A percentile compares a stretch with the other conserved stretches of the same genome.
Conservation (phyloP, 64 coral and sea anemone genomes). For the Stylophora pistillata region DNA sequence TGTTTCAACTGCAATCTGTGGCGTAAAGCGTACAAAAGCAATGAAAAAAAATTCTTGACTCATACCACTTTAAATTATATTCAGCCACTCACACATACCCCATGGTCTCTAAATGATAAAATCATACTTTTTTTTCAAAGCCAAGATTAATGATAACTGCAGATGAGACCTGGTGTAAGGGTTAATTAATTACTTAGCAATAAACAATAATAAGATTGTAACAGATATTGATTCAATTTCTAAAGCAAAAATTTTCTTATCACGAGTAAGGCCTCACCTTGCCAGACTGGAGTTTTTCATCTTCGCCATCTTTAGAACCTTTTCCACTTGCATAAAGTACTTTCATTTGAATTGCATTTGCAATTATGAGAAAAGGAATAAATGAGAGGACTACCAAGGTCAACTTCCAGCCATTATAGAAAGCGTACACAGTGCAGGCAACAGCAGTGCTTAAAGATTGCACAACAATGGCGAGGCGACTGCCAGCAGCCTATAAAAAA, state of each 20-base stretch:
- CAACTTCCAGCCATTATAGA: constrained; percentile 71
- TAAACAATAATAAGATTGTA: too few relatives aligned
- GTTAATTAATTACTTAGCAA: too few relatives aligned
- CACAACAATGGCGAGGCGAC: constrained; percentile 43
- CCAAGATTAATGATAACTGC: too few relatives aligned
- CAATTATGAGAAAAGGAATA: constrained; percentile 58
- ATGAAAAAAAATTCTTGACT: not conserved
- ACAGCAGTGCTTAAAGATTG: constrained; percentile 40
- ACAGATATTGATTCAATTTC: too few relatives aligned
- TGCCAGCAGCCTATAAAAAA: constrained; percentile 62
- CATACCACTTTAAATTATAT: not conserved
- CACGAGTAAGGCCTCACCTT: constrained; percentile 23
- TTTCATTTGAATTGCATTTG: constrained; percentile 62
- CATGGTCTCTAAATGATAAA: too few relatives aligned
- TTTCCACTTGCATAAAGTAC: not conserved
- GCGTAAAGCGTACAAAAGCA: not conserved
- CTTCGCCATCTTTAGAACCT: constrained; percentile 18
- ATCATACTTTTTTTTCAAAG: too few relatives aligned
- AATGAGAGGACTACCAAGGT: constrained; percentile 67
- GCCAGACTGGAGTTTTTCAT: constrained; percentile 65
- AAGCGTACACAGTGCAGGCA: constrained; percentile 47
- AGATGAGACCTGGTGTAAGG: too few relatives aligned
- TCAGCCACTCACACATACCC: too few relatives aligned
- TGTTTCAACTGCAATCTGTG: constrained; percentile 84
- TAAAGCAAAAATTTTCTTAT: not conserved